Percentiles rank a stretch among this genome's conserved stretches.
phyloP scores from a whole-genome alignment of 2,797 vertebrate species.

The Tarsius wallacei region DNA sequence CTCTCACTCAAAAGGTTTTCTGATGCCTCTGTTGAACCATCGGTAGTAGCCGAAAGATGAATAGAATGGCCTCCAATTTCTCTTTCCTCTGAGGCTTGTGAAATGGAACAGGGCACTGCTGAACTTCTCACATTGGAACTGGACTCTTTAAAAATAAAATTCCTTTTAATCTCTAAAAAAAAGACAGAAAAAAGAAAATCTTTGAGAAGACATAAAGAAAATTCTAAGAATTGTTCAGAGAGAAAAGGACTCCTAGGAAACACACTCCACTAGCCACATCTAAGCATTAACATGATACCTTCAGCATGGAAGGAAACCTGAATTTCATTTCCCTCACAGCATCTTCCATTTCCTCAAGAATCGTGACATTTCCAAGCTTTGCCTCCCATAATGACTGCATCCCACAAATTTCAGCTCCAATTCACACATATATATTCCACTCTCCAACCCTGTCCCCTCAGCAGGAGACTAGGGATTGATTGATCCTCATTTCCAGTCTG shows the following conservation, averaged over 20 bases:
- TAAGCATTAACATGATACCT: not conserved
- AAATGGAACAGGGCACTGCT: not conserved
- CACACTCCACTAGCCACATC: not conserved
- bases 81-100: not conserved
- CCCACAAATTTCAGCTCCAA: not conserved
- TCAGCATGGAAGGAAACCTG: not conserved
- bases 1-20: constrained; percentile 18
- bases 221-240: constrained; percentile 17
- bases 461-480: not conserved
- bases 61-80: not conserved
- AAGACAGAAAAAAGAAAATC: not conserved
- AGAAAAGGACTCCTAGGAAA: constrained; percentile 19
- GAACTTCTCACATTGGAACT: not conserved
- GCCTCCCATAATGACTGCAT: not conserved
- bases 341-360: constrained; percentile 12
- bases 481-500: not conserved
- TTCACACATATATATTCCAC: not conserved
- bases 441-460: not conserved
- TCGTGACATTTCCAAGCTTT: not conserved
- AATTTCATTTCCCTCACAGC: not conserved
- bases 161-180: constrained; percentile 49
- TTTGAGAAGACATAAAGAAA: constrained; percentile 34
- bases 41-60: not conserved
- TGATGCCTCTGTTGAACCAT: not conserved
- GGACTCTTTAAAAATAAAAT: constrained; percentile 58